phyloP scores from a whole-genome alignment of 2,888 invertebrate species.

The Eupelmus urozonus region DNA sequence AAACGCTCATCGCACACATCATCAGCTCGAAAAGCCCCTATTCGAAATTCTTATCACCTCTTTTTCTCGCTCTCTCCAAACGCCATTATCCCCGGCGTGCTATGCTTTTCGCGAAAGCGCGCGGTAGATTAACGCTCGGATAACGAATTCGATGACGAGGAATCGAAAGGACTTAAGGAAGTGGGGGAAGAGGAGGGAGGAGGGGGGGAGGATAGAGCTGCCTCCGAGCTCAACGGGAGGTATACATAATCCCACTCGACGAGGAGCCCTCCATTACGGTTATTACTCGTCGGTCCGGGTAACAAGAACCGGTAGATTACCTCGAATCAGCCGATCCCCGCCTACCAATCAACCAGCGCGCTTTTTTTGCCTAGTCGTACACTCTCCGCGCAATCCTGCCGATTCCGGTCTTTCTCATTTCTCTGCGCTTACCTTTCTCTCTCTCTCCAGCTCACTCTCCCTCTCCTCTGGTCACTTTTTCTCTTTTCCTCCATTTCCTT shows the following conservation, averaged over 20 bases:
- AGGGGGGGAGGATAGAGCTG: slow-evolving; percentile 61
- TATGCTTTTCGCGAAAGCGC: slow-evolving; percentile 14
- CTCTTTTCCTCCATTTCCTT: slow-evolving; percentile 3
- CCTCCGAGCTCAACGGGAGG: too few relatives aligned
- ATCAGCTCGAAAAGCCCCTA: too few relatives aligned
- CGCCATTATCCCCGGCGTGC: slow-evolving; percentile 5
- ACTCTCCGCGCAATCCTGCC: slow-evolving; percentile 3
- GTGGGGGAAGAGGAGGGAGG: slow-evolving; percentile 62
- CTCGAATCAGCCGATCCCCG: slow-evolving; percentile 65
- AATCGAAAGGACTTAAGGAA: slow-evolving; percentile 47
- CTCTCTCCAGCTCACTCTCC: neutral
- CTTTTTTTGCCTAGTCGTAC: slow-evolving; percentile 1
- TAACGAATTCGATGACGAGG: slow-evolving; percentile 42
- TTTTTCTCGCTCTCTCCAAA: neutral
- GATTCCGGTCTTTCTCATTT: slow-evolving; percentile 32
- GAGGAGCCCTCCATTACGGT: slow-evolving; percentile 73
- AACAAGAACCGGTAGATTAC: slow-evolving; percentile 75
- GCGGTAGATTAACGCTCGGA: slow-evolving; percentile 21
- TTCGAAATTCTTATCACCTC: too few relatives aligned
- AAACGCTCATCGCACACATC: too few relatives aligned
- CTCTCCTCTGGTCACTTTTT: slow-evolving; percentile 23
- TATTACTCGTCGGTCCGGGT: slow-evolving; percentile 73
- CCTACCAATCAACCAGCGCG: slow-evolving; percentile 32
- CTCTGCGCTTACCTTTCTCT: neutral
- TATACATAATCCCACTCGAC: slow-evolving; percentile 59